phyloP scores from a whole-genome alignment of 2,888 invertebrate genomes.

The Calliopum simillimum region DNA sequence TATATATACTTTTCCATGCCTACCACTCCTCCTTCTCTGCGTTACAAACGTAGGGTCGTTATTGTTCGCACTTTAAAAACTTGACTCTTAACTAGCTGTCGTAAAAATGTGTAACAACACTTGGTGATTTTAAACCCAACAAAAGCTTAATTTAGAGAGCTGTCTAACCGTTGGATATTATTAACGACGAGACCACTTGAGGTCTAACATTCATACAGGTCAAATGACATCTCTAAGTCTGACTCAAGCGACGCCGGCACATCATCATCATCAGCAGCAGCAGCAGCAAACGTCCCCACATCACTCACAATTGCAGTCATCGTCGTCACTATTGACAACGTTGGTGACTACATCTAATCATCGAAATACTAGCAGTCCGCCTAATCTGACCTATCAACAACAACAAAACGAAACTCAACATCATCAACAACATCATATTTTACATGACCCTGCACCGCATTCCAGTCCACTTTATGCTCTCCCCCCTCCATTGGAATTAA shows the following conservation, averaged over 20 bases:
- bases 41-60: too few relatives aligned
- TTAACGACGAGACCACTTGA: too few relatives aligned
- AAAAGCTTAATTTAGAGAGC: too few relatives aligned
- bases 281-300: slow-evolving; percentile 18
- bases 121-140: too few relatives aligned
- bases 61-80: too few relatives aligned
- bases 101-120: too few relatives aligned
- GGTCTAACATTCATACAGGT: not conserved
- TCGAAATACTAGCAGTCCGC: not conserved
- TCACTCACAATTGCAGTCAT: not conserved
- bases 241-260: not conserved
- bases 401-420: not conserved
- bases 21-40: too few relatives aligned
- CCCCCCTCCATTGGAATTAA: slow-evolving; percentile 3
- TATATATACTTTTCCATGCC: too few relatives aligned
- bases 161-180: too few relatives aligned
- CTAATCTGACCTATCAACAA: not conserved
- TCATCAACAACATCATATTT: not conserved
- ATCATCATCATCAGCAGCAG: slow-evolving; percentile 28
- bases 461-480: not conserved
- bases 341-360: not conserved
- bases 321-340: not conserved
- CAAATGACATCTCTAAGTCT: not conserved
- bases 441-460: not conserved
- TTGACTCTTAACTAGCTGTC: too few relatives aligned